Conservation (phyloP, 2,797 vertebrate species). For the Microctenopoma stevenorrisi region DNA sequence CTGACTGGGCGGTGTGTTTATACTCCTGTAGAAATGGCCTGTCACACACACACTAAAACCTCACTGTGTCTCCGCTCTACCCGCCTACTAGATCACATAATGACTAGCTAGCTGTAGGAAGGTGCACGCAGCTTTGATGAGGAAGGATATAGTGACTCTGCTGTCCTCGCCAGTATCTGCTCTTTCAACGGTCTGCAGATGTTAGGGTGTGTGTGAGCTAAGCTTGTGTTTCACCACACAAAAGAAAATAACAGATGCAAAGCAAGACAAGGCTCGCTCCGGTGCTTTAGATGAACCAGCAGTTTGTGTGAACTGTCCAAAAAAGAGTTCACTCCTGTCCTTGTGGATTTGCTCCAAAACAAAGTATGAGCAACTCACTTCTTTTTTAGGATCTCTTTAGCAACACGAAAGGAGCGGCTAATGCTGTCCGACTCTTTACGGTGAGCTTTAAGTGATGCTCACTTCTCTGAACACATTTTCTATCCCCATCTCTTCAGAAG, state of each 20-base stretch:
- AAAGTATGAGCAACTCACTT: background rate
- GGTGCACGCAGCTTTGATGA: constrained; percentile 53
- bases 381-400: no score
- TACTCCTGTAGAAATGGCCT: constrained; percentile 57
- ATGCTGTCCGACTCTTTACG: no score
- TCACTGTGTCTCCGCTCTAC: constrained; percentile 31
- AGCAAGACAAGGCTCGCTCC: constrained; percentile 17
- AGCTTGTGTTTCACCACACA: constrained; percentile 28
- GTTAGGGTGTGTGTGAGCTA: constrained; percentile 32
- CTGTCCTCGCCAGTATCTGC: constrained; percentile 54
- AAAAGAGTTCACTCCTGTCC: constrained; percentile 11
- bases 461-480: background rate
- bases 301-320: constrained; percentile 27
- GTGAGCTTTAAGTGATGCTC: background rate
- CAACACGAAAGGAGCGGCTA: no score
- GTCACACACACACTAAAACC: constrained; percentile 57
- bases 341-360: constrained; percentile 5
- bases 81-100: constrained; percentile 63
- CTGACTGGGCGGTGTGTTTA: constrained; percentile 74
- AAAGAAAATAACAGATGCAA: constrained; percentile 22
- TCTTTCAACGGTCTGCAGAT: constrained; percentile 61
- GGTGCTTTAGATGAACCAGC: constrained; percentile 30
- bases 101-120: constrained; percentile 56
- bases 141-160: constrained; percentile 43
- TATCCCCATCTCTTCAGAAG: constrained; percentile 84